Base-by-base conservation (phyloP, 1,140 invertebrate genomes). In the Bombus haemorrhoidalis region DNA sequence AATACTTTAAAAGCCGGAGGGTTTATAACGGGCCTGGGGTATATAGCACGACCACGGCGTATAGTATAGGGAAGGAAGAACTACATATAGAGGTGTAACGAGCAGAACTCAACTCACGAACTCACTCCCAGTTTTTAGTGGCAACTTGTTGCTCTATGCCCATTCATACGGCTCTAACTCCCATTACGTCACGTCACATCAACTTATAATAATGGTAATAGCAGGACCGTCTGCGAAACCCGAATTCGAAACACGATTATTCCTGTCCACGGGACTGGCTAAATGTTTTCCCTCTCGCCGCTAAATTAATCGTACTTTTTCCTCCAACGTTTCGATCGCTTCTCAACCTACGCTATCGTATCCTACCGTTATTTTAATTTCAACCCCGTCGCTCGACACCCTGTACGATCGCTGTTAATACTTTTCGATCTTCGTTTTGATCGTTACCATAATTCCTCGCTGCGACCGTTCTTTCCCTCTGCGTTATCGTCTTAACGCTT, bases 91-190 rank as follows among this genome's bases (percentile, higher is more conserved):
- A 95, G 93, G 94, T 95, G 94, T 95, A 95, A 95, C 95, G 95
- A 95, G 94, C 94, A 95, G 94, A 95, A 95, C 94, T 95, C 94
- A 93, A 95, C 95, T 95, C 94, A 95, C 94, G 93, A 95, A 95
- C 95, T 95, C 94, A 95, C 94, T 95, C 94, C 92, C 94, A 95
- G 94, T 95, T 95, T 95, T 95, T 95, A 95, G 94, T 95, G 93
- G 95, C 94, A 95, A 95, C 94, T 95, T 95, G 94, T 95, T 95
- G 94, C 94, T 94, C 93, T 93, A 94, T 94, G 93, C 94, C 94
- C 94, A 95, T 95, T 95, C 94, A 95, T 95, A 95, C 94, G 93
- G 93, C 94, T 95, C 94, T 94, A 94, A 95, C 94, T 95, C 93
- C 94, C 93, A 95, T 95, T 95, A 95, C 94, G 94, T 95, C 94